Evolutionary conservation across 2,888 invertebrate species (phyloP), one percentile per base, ranked within the genome.

Genomic region (Platerodrilus igneus): DNA sequence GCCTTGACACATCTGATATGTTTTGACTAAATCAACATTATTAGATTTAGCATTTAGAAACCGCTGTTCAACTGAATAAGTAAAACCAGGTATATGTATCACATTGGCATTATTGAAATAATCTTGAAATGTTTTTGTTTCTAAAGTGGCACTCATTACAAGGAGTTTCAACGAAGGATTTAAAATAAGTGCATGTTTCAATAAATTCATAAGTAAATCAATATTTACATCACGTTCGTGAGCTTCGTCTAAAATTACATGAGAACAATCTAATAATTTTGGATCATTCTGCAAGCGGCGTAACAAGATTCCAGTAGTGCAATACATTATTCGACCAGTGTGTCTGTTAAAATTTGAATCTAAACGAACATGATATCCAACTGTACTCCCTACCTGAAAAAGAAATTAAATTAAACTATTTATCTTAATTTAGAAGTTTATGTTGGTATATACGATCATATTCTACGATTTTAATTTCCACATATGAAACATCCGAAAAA

Each of bases 71-170:
- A 85, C 83, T 0, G 82, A 79, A 56, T 71, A 75, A 0, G 77
- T 72, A 23, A 74, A 71, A 0, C 84, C 68, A 1, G 68, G 67
- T n/a, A 73, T 59, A 31, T 67, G 56, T 19, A 72, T 55, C 6
- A 66, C 47, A 3, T 59, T 53, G 2, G 69, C 65, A 2, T 68
- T 56, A 10, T 61, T 52, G 40, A 74, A 76, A 54, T 74, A 83
- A 57, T 69, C 64, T 33, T 77, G 74, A 56, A 83, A 81, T 2
- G 79, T 67, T 3, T 70, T 69, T 0, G 75, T 72, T 47, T 84
- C 78, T 5, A 85, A 66, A 0, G 85, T 84, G 1, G 86, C 86
- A 45, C 84, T 85, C 85, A 86, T 85, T 0, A 86, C 63, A 2
- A 84, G 57, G 0, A 86, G 55, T 56, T 75, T 79, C 2, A 86